phyloP scores from a whole-genome alignment of 2,888 invertebrate genomes.

The Koerneria pararmatus region DNA sequence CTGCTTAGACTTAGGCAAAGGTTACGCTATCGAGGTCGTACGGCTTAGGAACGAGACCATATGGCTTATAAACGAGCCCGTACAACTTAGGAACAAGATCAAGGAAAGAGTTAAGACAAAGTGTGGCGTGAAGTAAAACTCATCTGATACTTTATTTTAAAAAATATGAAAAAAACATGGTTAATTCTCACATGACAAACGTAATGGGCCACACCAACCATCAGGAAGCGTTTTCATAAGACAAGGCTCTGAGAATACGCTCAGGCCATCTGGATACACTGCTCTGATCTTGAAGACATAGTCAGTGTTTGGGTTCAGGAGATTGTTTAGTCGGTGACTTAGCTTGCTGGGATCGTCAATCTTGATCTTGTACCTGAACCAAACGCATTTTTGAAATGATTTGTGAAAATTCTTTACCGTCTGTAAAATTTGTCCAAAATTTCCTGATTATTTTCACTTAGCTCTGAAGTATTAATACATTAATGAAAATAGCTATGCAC shows the following conservation, averaged over 20 bases:
- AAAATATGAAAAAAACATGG: too few relatives aligned
- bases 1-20: too few relatives aligned
- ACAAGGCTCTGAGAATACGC: constrained; percentile 59
- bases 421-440: not conserved
- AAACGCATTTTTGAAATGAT: not conserved
- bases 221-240: constrained; percentile 59
- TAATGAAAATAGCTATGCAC: too few relatives aligned
- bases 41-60: too few relatives aligned
- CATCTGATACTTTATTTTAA: too few relatives aligned
- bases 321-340: constrained; percentile 44
- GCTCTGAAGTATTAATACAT: not conserved
- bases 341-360: constrained; percentile 44
- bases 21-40: too few relatives aligned
- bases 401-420: not conserved
- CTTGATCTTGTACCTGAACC: constrained; percentile 42
- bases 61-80: too few relatives aligned
- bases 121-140: too few relatives aligned
- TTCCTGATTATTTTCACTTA: not conserved
- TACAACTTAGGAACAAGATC: too few relatives aligned
- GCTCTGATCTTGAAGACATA: constrained; percentile 59
- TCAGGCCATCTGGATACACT: constrained; percentile 54
- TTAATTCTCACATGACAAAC: too few relatives aligned
- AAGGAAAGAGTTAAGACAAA: too few relatives aligned
- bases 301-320: constrained; percentile 54
- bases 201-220: too few relatives aligned